Conservation (phyloP, 2,888 invertebrate species). For the Panopea generosa region DNA sequence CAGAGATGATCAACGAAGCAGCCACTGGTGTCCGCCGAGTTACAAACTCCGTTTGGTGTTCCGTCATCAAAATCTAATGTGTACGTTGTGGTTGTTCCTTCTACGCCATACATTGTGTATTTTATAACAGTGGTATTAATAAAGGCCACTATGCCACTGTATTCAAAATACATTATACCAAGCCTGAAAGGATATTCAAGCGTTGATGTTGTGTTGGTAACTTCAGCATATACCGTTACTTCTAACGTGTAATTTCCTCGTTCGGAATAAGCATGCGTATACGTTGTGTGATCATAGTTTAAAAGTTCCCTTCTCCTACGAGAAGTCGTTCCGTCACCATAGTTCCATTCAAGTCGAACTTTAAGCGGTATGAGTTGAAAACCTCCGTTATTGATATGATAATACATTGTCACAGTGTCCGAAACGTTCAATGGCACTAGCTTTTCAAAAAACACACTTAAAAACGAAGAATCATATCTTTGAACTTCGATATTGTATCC, state of each 20-base stretch:
- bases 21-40: conserved; percentile 11
- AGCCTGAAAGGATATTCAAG: conserved; percentile 32
- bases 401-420: conserved; percentile 55
- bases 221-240: conserved; percentile 23
- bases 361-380: conserved; percentile 43
- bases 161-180: conserved; percentile 57
- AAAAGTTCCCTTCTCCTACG: not conserved
- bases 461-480: conserved; percentile 33
- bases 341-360: conserved; percentile 37
- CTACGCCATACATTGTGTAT: conserved; percentile 54
- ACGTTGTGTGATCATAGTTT: conserved; percentile 35
- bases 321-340: conserved; percentile 20
- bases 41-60: conserved; percentile 29
- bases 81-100: conserved; percentile 32
- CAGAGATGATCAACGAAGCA: conserved; percentile 46
- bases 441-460: conserved; percentile 31
- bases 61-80: conserved; percentile 42
- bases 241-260: conserved; percentile 49
- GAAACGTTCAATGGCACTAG: conserved; percentile 50
- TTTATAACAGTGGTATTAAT: conserved; percentile 36
- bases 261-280: conserved; percentile 27
- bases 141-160: conserved; percentile 38
- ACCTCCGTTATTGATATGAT: conserved; percentile 50
- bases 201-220: conserved; percentile 31
- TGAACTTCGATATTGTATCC: conserved; percentile 33